These are phyloP conservation scores for Scaeva pyrastri DNA, from an alignment of 2,888 invertebrate genomes.

Conservation along the genomic window DNA sequence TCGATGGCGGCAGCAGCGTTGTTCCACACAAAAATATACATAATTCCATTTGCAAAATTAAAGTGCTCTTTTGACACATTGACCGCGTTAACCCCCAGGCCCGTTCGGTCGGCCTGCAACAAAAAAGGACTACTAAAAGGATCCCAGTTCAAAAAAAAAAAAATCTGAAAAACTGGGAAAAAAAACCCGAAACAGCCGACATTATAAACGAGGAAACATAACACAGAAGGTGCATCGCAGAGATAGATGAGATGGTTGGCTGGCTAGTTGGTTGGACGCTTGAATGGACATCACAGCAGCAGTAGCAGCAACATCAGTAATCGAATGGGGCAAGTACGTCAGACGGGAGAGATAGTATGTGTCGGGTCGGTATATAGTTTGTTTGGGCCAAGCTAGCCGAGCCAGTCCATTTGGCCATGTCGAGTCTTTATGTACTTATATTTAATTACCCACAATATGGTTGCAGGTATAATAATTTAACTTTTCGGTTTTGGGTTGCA, in stretches of 20 bases:
- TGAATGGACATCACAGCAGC: constrained; percentile 66
- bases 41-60: constrained; percentile 75
- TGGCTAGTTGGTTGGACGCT: constrained; percentile 71
- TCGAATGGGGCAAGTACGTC: constrained; percentile 65
- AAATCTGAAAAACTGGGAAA: constrained; percentile 2
- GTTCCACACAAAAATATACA: constrained; percentile 40
- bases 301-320: constrained; percentile 55
- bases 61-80: constrained; percentile 76
- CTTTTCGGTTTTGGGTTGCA: constrained; percentile 70
- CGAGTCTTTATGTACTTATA: constrained; percentile 76
- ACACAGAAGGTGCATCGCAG: constrained; percentile 72
- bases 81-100: constrained; percentile 72
- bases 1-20: neutral
- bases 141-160: constrained; percentile 15
- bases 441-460: constrained; percentile 76
- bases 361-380: constrained; percentile 26
- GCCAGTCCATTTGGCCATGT: constrained; percentile 73
- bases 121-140: constrained; percentile 27
- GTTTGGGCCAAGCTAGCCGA: constrained; percentile 14
- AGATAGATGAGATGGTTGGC: constrained; percentile 73
- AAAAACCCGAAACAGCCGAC: constrained; percentile 23
- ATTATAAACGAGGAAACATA: constrained; percentile 53
- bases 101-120: constrained; percentile 34
- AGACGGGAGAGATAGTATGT: constrained; percentile 59
- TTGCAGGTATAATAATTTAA: constrained; percentile 77